Conservation (phyloP, 2,797 vertebrate species). For the Tapirus indicus region DNA sequence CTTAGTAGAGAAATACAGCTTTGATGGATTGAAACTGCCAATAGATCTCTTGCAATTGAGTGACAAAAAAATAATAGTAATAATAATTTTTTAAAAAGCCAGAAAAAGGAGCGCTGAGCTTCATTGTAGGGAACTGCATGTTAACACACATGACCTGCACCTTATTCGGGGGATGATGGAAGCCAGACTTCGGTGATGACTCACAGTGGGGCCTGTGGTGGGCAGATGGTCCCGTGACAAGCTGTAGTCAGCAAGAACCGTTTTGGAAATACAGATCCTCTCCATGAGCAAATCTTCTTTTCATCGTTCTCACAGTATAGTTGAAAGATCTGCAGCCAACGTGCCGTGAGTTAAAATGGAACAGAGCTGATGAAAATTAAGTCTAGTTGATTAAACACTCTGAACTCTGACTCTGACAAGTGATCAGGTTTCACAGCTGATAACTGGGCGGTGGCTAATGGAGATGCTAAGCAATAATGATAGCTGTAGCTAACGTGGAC, state of each 20-base stretch:
- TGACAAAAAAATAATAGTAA: background rate
- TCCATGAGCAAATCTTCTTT: background rate
- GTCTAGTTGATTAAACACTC: background rate
- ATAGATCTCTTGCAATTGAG: background rate
- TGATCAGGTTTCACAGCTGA: background rate
- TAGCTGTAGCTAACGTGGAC: background rate
- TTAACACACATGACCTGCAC: background rate
- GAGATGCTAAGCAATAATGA: background rate
- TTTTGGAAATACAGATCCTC: background rate
- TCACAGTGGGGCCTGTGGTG: background rate
- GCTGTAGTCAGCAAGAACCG: background rate
- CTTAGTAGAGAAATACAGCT: background rate
- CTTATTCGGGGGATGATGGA: background rate
- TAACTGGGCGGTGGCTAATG: background rate
- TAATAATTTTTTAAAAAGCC: background rate
- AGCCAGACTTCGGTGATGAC: background rate
- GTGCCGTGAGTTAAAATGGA: background rate
- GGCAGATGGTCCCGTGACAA: background rate
- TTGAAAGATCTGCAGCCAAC: background rate
- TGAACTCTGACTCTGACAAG: background rate
- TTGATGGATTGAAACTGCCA: background rate
- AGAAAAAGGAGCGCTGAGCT: background rate
- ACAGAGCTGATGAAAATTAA: background rate
- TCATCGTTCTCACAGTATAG: background rate
- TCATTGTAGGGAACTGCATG: background rate